These are phyloP conservation scores for Brachypterus glaber DNA, from an alignment of 2,888 invertebrate species.

Conservation along the genomic window DNA sequence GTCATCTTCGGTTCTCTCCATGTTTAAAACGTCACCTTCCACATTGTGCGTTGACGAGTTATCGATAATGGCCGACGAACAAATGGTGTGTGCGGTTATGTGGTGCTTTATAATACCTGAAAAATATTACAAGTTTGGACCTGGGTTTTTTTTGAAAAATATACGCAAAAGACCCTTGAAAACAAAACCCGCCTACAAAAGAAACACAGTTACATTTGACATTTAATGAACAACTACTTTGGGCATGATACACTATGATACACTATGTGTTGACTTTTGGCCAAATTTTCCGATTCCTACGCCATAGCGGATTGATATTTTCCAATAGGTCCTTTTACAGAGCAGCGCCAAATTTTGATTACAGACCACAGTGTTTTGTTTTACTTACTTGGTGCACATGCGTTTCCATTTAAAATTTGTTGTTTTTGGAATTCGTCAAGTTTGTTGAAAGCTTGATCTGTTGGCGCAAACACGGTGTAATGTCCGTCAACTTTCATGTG, in stretches of 20 bases:
- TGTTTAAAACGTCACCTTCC: conserved; percentile 41
- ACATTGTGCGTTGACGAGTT: conserved; percentile 45
- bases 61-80: conserved; percentile 51
- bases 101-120: conserved; percentile 58
- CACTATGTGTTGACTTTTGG: too few species aligned
- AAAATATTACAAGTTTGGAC: conserved; percentile 8
- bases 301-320: too few species aligned
- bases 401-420: conserved; percentile 47
- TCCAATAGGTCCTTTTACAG: too few species aligned
- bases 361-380: conserved; percentile 1
- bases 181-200: too few species aligned
- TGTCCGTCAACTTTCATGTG: conserved; percentile 46
- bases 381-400: conserved; percentile 51
- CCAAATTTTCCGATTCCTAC: too few species aligned
- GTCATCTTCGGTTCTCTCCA: conserved; percentile 43
- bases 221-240: too few species aligned
- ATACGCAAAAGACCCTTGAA: too few species aligned
- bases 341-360: too few species aligned
- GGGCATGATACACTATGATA: too few species aligned
- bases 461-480: conserved; percentile 57
- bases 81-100: conserved; percentile 56
- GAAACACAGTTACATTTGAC: too few species aligned
- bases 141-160: too few species aligned
- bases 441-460: conserved; percentile 57
- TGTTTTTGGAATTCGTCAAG: conserved; percentile 44